Evolutionary conservation across 2,113 vertebrate species (phyloP), one percentile per base, ranked within the genome.

Genomic region (Urocynchramus pylzowi): DNA sequence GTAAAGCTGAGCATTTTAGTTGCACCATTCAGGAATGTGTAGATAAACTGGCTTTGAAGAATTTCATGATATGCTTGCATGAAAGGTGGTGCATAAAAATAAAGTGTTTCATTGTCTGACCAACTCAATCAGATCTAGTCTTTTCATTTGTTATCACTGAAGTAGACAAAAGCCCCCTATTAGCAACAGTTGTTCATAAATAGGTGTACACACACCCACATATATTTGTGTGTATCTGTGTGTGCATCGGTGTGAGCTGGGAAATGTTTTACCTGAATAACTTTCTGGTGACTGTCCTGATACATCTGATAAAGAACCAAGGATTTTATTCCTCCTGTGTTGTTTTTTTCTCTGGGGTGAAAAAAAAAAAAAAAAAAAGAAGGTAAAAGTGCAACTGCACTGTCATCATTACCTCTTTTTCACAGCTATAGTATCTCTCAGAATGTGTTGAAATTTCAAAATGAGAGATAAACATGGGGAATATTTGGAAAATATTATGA

Each of bases 41-140:
- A 94, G 95, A 97, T 95, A 96, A 96, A 96, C 35, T 17, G 37
- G 33, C 95, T 96, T 96, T 95, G 92, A 96, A 96, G 93, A 92
- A 95, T 87, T 93, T 76, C 1, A 1, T 78, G 0, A 80, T 56
- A 89, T 15, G 31, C 47, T 94, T 75, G 68, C 77, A 65, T 87
- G 88, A 94, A 92, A 94, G 54, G 63, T 49, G 28, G 37, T 78
- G 44, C 52, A 71, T 45, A 95, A 93, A 95, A 95, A 90, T 84
- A 89, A 90, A 93, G 4, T 50, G n/a, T 50, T 84, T 70, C 19
- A 42, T 68, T 77, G 41, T 1, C 2, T 68, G 64, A 52, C 28
- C 64, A 71, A 30, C 15, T 16, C 52, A 84, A 2, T 57, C 47
- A 77, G 73, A 81, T 78, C 33, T n/a, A 39, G 4, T 17, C 23